phyloP scores from a whole-genome alignment of 2,113 vertebrate species.

The Rhabdomys dilectus region DNA sequence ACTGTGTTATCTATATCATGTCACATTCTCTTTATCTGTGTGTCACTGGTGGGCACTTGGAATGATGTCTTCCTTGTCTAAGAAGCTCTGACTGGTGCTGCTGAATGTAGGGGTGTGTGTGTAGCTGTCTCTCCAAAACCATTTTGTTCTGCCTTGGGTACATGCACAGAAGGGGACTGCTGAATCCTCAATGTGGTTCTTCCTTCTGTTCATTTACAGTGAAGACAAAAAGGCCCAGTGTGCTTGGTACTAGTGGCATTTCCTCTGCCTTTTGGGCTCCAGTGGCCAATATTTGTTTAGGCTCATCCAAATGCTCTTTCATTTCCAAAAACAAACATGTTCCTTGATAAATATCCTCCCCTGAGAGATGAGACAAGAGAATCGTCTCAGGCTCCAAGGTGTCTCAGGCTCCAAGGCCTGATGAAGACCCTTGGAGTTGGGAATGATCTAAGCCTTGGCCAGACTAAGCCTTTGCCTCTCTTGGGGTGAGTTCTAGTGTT shows the following conservation, averaged over 20 bases:
- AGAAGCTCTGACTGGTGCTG: background rate
- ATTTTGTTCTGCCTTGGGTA: background rate
- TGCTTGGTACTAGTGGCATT: background rate
- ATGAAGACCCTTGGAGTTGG: background rate
- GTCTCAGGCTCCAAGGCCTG: too few species aligned
- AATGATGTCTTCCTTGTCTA: background rate
- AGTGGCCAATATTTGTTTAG: background rate
- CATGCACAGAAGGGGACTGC: background rate
- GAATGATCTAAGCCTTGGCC: rapidly evolving
- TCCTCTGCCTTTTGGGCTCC: background rate
- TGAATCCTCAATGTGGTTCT: background rate
- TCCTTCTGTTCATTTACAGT: background rate
- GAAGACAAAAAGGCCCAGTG: background rate
- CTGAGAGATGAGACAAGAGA: background rate
- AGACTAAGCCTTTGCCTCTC: rapidly evolving
- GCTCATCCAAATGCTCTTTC: background rate
- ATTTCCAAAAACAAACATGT: background rate
- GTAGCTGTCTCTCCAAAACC: background rate
- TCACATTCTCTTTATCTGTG: background rate
- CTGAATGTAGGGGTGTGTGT: rapidly evolving
- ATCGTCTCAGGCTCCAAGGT: background rate
- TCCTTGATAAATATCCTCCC: background rate
- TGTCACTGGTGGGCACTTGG: too few species aligned
- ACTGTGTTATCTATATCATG: too few species aligned
- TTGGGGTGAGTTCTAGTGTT: background rate